These are phyloP conservation scores for Chaitophorus viminalis DNA, from an alignment of 2,888 invertebrate genomes.

Conservation along the genomic window DNA sequence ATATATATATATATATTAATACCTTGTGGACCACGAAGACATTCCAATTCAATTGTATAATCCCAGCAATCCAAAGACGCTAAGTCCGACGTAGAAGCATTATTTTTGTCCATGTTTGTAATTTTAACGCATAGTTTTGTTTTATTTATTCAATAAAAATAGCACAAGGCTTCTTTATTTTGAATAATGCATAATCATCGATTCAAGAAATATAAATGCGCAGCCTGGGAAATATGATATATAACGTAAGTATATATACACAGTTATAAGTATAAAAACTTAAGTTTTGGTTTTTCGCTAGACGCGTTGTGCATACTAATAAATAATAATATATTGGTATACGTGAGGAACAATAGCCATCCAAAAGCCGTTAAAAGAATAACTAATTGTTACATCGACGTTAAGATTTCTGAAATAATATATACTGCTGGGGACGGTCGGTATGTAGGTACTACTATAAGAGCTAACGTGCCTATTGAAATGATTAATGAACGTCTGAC, in stretches of 20 bases:
- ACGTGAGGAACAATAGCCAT: slow-evolving; percentile 21
- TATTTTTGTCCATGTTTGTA: slow-evolving; percentile 40
- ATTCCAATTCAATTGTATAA: slow-evolving; percentile 85
- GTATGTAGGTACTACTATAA: not conserved
- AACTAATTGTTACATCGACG: slow-evolving; percentile 15
- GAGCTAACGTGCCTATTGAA: not conserved
- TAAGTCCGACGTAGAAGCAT: slow-evolving; percentile 25
- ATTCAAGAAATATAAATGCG: not conserved
- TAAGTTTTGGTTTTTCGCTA: not conserved
- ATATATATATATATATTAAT: slow-evolving; percentile 61
- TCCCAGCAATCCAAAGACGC: slow-evolving; percentile 83
- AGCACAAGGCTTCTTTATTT: not conserved
- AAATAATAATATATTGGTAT: slow-evolving; percentile 32
- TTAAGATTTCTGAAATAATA: not conserved
- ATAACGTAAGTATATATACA: not conserved
- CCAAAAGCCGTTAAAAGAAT: slow-evolving; percentile 21
- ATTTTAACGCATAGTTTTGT: slow-evolving; percentile 37
- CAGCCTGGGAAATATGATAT: slow-evolving; percentile 24
- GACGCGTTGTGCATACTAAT: slow-evolving; percentile 27
- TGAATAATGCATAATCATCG: not conserved
- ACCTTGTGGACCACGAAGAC: slow-evolving; percentile 82
- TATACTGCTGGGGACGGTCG: not conserved
- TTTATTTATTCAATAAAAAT: not conserved
- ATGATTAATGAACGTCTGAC: slow-evolving; percentile 27
- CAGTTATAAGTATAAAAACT: not conserved